Evolutionary conservation across 2,888 invertebrate species (phyloP), one percentile per base, ranked within the genome.

Genomic region (Volucella inflata): DNA sequence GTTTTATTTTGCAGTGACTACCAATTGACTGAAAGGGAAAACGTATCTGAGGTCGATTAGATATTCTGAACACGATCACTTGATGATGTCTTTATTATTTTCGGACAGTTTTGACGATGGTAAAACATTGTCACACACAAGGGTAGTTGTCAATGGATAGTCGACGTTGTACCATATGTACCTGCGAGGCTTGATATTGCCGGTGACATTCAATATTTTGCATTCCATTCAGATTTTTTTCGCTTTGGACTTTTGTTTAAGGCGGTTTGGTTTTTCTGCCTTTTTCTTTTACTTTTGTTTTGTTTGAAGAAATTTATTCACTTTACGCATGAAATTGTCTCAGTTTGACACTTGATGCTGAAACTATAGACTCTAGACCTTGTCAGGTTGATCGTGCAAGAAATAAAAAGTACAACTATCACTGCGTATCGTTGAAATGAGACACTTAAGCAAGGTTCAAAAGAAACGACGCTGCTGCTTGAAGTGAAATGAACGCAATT

Each of bases 31-130:
- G 62, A 76, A 74, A 62, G 55, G 55, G 67, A 72, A 78, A 64
- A 74, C 68, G 51, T 72, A 60, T 68, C 17, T 36, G 42, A 53
- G 44, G 72, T 30, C 44, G 74, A 79, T 79, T 71, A 38, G 2
- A 8, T 57, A 84, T 80, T 76, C 85, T 6, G 12, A 51, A 17
- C 85, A 81, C 60, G 80, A 67, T 68, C 60, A 9, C 38, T 38
- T 67, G 40, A 78, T 78, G 87, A 87, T 70, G 87, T 82, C 87
- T 87, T 82, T 82, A 87, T 87, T 87, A 82, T 87, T 82, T 81
- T 87, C 57, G 87, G 81, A 87, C 81, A 87, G 77, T 64, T 87
- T 82, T 68, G 65, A 81, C 76, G 64, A 72, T 85, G 79, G 55
- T 60, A 72, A 76, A 80, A 65, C 53, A 68, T 59, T 72, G 64